Evolutionary conservation across 2,797 vertebrate species (phyloP).

Genomic region (Hydrolagus colliei): DNA sequence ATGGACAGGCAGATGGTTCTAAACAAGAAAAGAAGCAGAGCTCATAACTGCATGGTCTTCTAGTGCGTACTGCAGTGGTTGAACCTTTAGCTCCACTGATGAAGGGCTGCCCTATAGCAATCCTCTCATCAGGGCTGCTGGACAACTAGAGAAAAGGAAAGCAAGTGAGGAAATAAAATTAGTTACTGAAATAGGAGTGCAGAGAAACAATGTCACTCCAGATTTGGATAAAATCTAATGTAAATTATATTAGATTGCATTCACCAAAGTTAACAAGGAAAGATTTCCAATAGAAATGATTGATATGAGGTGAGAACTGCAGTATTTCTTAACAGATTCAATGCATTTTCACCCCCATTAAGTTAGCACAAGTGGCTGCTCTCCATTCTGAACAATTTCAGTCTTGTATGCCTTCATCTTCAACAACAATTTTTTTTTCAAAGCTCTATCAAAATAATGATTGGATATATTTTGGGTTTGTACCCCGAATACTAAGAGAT

Average conservation of each 20-base stretch:
- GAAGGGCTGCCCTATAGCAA: neutral
- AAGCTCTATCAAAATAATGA: neutral
- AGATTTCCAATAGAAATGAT: too few species aligned
- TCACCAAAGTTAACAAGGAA: neutral
- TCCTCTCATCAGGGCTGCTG: neutral
- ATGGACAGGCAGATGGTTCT: neutral
- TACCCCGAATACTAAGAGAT: too few species aligned
- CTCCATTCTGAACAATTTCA: neutral
- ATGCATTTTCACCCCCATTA: too few species aligned
- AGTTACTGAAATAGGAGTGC: neutral
- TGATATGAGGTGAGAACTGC: neutral
- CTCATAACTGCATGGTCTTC: too few species aligned
- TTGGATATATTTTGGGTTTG: too few species aligned
- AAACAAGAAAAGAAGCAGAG: too few species aligned
- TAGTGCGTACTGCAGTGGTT: too few species aligned
- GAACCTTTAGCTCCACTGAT: too few species aligned
- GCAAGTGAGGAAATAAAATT: neutral
- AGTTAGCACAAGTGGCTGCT: neutral
- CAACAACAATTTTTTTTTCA: neutral
- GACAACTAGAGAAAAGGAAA: neutral
- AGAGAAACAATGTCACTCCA: too few species aligned
- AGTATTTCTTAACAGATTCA: too few species aligned
- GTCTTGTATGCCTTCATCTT: neutral
- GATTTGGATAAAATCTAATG: too few species aligned
- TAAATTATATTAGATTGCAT: neutral